Base-by-base conservation (phyloP, 2,888 invertebrate genomes). In the Chymomyza procnemis region DNA sequence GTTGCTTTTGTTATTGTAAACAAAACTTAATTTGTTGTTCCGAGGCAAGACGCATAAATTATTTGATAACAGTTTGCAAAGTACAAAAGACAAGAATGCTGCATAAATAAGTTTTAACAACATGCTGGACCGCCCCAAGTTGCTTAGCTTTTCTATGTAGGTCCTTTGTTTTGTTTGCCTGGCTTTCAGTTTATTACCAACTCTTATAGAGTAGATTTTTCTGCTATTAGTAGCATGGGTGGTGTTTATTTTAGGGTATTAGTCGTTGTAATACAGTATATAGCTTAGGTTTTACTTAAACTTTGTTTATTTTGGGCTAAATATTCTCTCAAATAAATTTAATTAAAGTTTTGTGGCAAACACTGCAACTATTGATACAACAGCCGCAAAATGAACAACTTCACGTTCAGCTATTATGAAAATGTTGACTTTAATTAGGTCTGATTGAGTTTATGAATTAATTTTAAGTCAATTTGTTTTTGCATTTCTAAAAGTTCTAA, bases 1-100 rank as follows among this genome's bases (percentile, higher is more conserved):
- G 41, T 19, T 57, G 50, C 5, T 50, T 50, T 61, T 65, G 48
- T 58, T 69, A 61, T 60, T 67, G 60, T 50, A 65, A 72, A 75
- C 78, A 76, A 79, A 83, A 77, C 84, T 83, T 83, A 83, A 85
- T 83, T 83, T 83, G 84, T 85, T 83, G 84, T 78, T 80, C 79
- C 84, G 47, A 77, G 81, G 79, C 78, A 80, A 81, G 79, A 73
- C 85, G 79, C 79, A 84, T 84, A 86, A 84, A 84, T 84, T 84
- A 84, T 84, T 79, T 83, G 83, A 85, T 84, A 83, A 85, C 84
- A 83, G 80, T 78, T 78, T 76, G 59, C 41, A 52, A 30, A 54
- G 19, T 54, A 26, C n/a, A 26, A 56, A 26, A 56, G 18, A 30
- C 56, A 56, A 56, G 30, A 30, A 30, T 34, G 62, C 50, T 58